These are phyloP conservation scores for Dryobates pubescens DNA, from an alignment of 2,797 vertebrate species.

Conservation along the genomic window DNA sequence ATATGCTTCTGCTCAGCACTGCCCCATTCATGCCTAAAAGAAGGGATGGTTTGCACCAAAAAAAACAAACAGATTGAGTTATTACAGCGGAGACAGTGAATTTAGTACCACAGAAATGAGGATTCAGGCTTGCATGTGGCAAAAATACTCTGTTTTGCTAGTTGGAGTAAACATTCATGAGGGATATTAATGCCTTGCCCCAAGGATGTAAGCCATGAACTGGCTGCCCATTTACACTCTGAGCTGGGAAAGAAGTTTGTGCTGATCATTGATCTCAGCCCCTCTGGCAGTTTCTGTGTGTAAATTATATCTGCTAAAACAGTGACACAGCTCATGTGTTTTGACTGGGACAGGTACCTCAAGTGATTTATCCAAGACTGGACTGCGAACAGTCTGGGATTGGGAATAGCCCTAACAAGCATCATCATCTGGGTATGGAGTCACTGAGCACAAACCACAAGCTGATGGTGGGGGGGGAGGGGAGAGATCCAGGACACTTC, in stretches of 20 bases:
- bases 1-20: neutral
- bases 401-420: neutral
- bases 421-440: neutral
- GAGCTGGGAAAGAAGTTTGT: neutral
- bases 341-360: neutral
- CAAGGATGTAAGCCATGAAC: neutral
- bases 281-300: neutral
- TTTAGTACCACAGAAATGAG: neutral
- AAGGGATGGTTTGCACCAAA: neutral
- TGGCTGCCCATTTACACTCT: neutral
- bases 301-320: slow-evolving; percentile 9
- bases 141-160: neutral
- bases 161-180: neutral
- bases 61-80: neutral
- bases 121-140: neutral
- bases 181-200: neutral
- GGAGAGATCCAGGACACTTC: neutral
- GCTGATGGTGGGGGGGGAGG: too few species aligned
- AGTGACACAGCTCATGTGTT: neutral
- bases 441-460: neutral
- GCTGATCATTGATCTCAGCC: neutral
- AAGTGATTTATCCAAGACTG: slow-evolving; percentile 9
- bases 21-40: neutral
- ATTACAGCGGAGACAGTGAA: neutral
- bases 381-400: neutral